phyloP scores from a whole-genome alignment of 2,797 vertebrate species.

The Alfaro cultratus region DNA sequence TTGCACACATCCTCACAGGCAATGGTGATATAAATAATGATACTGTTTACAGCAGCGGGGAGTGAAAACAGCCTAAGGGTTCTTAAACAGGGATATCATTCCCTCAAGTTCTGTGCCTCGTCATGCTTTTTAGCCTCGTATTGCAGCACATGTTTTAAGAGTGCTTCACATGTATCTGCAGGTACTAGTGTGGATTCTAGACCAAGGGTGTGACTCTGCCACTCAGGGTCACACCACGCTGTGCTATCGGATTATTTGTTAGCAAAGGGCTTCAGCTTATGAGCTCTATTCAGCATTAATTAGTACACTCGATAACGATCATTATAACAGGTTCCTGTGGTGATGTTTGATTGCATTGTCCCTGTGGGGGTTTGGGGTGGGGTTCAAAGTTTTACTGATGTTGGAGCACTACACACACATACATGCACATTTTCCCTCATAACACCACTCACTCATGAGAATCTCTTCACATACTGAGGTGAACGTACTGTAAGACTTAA shows the following conservation, averaged over 20 bases:
- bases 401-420: conserved; percentile 74
- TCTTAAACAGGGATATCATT: conserved; percentile 73
- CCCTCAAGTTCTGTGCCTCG: conserved; percentile 67
- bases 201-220: conserved; percentile 49
- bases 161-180: conserved; percentile 47
- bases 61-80: conserved; percentile 76
- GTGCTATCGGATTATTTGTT: conserved; percentile 72
- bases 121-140: conserved; percentile 69
- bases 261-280: conserved; percentile 54
- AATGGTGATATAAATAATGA: conserved; percentile 77
- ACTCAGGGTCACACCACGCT: conserved; percentile 57
- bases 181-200: conserved; percentile 46
- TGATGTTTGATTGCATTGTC: conserved; percentile 83
- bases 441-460: conserved; percentile 39
- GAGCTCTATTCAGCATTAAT: conserved; percentile 83
- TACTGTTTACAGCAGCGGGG: conserved; percentile 73
- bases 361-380: conserved; percentile 56
- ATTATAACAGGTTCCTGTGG: conserved; percentile 85
- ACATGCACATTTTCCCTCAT: conserved; percentile 6
- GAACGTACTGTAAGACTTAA: conserved; percentile 23
- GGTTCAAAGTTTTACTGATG: conserved; percentile 65
- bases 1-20: conserved; percentile 61
- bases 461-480: conserved; percentile 13
- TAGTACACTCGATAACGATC: conserved; percentile 86
- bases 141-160: conserved; percentile 56